These are phyloP conservation scores for Norana najaformis DNA, from an alignment of 2,888 invertebrate species.

Conservation along the genomic window DNA sequence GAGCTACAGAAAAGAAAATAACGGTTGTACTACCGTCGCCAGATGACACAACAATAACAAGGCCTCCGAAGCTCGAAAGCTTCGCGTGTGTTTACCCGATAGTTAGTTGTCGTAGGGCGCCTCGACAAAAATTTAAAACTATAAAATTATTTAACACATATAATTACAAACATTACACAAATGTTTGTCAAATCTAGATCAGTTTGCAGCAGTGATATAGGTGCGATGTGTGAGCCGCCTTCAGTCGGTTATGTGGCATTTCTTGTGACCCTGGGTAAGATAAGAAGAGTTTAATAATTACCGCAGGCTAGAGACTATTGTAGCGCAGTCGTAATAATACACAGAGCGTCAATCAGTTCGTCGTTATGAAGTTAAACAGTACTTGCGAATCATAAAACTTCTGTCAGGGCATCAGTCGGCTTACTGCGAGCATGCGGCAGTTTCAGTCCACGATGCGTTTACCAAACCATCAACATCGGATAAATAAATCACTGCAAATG, in stretches of 20 bases:
- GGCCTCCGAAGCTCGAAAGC: background rate
- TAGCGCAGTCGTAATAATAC: background rate
- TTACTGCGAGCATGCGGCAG: background rate
- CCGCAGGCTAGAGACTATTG: background rate
- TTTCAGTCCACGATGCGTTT: too few species aligned
- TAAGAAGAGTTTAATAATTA: background rate
- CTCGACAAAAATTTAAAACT: background rate
- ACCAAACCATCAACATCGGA: too few species aligned
- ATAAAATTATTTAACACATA: background rate
- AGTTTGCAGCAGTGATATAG: background rate
- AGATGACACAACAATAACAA: background rate
- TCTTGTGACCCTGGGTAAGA: background rate
- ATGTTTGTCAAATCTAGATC: background rate
- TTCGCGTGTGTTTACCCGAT: background rate
- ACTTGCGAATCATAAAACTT: background rate
- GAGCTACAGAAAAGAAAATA: background rate
- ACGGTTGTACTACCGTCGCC: background rate
- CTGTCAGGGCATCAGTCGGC: background rate
- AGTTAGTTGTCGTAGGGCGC: background rate
- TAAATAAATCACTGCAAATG: too few species aligned
- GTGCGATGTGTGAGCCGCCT: background rate
- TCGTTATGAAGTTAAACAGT: background rate
- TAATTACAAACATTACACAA: background rate
- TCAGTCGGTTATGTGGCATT: slow-evolving; percentile 18
- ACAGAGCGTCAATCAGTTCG: background rate